Evolutionary conservation across 2,888 invertebrate species (phyloP).

Genomic region (Acleris emargana): DNA sequence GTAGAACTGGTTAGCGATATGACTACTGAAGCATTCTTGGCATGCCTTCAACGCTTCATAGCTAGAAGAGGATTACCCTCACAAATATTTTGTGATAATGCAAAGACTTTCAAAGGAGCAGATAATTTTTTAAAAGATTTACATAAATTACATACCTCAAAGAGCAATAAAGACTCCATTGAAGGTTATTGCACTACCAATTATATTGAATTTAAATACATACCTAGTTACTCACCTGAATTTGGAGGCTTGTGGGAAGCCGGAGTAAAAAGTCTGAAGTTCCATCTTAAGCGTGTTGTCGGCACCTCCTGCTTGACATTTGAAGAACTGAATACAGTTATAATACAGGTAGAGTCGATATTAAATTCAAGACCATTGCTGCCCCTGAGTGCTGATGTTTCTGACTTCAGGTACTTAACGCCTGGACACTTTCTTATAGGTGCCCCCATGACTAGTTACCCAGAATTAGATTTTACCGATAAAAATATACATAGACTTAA

Average conservation of each 20-base stretch:
- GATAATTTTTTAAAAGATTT: constrained; percentile 32
- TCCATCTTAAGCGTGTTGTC: constrained; percentile 28
- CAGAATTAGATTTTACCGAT: constrained; percentile 36
- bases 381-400: background rate
- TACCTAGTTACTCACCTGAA: constrained; percentile 9
- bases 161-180: constrained; percentile 19
- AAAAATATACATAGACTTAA: constrained; percentile 33
- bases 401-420: constrained; percentile 27
- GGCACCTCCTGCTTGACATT: constrained; percentile 28
- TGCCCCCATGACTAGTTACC: constrained; percentile 24
- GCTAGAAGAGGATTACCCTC: constrained; percentile 35
- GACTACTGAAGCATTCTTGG: constrained; percentile 38
- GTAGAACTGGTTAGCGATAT: constrained; percentile 37
- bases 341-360: constrained; percentile 33
- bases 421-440: constrained; percentile 40
- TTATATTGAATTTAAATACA: constrained; percentile 15
- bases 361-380: constrained; percentile 29
- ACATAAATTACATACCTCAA: constrained; percentile 25
- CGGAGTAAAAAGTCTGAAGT: constrained; percentile 34
- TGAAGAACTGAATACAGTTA: constrained; percentile 34
- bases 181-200: constrained; percentile 28
- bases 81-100: constrained; percentile 40
- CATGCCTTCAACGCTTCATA: constrained; percentile 37
- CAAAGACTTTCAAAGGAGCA: constrained; percentile 38
- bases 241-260: constrained; percentile 40